Percentiles rank a stretch among this genome's conserved stretches.
phyloP scores from a whole-genome alignment of 2,888 invertebrate species.

The Drosophila testacea region DNA sequence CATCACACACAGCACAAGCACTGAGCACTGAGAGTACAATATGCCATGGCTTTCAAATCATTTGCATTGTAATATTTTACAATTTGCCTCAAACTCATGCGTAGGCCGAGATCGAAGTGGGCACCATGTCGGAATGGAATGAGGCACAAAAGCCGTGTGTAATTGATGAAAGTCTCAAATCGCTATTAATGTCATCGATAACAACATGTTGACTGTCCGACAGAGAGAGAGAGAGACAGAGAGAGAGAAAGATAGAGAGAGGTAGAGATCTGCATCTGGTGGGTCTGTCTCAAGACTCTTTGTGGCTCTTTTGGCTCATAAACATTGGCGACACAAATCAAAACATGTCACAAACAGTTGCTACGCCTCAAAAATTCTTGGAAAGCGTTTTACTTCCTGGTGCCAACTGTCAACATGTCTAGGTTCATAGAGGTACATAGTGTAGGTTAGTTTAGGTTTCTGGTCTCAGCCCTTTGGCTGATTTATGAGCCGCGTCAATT shows the following conservation, averaged over 20 bases:
- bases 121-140: slow-evolving; percentile 43
- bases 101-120: slow-evolving; percentile 62
- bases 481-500: slow-evolving; percentile 71
- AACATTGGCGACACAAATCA: slow-evolving; percentile 79
- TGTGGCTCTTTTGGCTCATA: slow-evolving; percentile 69
- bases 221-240: slow-evolving; percentile 7
- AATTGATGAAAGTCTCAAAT: slow-evolving; percentile 80
- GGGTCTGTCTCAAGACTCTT: slow-evolving; percentile 19
- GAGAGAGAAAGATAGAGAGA: neutral
- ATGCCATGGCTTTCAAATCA: slow-evolving; percentile 69
- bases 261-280: slow-evolving; percentile 43
- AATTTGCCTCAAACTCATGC: slow-evolving; percentile 60
- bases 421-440: slow-evolving; percentile 13
- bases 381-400: slow-evolving; percentile 76
- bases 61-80: slow-evolving; percentile 81
- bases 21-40: slow-evolving; percentile 23
- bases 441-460: neutral
- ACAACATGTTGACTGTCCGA: slow-evolving; percentile 53
- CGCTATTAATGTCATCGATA: slow-evolving; percentile 81
- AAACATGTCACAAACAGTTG: slow-evolving; percentile 80
- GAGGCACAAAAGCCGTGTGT: slow-evolving; percentile 53
- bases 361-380: slow-evolving; percentile 77
- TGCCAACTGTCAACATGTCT: slow-evolving; percentile 64
- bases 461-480: slow-evolving; percentile 43
- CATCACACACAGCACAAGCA: slow-evolving; percentile 55